phyloP scores from a whole-genome alignment of 2,888 invertebrate genomes.

The Urechis unicinctus region DNA sequence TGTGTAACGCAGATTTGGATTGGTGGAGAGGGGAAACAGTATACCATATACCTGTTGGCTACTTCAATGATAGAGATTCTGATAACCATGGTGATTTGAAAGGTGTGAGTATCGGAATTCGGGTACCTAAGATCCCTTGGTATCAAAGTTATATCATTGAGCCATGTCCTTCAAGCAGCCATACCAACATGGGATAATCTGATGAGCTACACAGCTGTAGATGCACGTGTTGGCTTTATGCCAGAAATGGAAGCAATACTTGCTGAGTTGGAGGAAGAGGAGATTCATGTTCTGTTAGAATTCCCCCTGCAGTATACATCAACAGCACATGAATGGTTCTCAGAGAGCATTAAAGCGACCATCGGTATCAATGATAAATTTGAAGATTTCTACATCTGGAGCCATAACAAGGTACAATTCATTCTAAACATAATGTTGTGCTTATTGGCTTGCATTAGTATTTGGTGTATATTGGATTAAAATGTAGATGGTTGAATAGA shows the following conservation, averaged over 20 bases:
- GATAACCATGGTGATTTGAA: conserved; percentile 9
- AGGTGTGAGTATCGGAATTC: conserved; percentile 2
- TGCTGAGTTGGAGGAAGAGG: background rate
- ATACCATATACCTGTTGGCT: conserved; percentile 9
- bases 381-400: conserved; percentile 12
- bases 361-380: background rate
- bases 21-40: conserved; percentile 15
- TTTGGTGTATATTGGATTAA: too few relatives aligned
- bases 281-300: conserved; percentile 8
- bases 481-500: too few relatives aligned
- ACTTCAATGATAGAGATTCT: conserved; percentile 7
- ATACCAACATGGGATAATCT: background rate
- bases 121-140: conserved; percentile 7
- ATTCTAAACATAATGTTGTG: too few relatives aligned
- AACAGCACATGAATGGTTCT: conserved; percentile 9
- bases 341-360: conserved; percentile 7
- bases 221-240: conserved; percentile 6
- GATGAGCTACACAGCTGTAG: conserved; percentile 8
- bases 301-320: conserved; percentile 5
- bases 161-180: conserved; percentile 6
- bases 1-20: conserved; percentile 5
- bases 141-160: conserved; percentile 4
- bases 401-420: too few relatives aligned
- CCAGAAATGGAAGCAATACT: conserved; percentile 3
- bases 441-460: too few relatives aligned